Conservation (phyloP, 2,113 vertebrate genomes). For the Taurulus bubalis region DNA sequence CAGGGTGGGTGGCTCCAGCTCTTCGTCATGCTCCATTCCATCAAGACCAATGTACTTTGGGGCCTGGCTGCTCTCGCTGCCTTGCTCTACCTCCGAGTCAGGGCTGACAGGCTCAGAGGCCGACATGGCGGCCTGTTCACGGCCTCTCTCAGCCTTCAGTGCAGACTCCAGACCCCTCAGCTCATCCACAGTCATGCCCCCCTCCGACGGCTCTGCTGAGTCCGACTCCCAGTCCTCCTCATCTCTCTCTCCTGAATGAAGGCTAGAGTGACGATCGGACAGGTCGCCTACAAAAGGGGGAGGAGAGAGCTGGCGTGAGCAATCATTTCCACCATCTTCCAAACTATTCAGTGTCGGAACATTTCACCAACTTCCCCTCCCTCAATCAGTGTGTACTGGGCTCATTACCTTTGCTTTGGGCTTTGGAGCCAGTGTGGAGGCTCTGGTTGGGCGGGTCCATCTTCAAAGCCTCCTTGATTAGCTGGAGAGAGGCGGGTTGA, state of each 20-base stretch:
- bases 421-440: constrained; percentile 57
- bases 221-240: constrained; percentile 72
- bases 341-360: constrained; percentile 7
- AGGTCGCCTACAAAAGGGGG: constrained; percentile 64
- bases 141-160: constrained; percentile 78
- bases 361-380: constrained; percentile 19
- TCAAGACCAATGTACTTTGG: constrained; percentile 86
- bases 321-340: constrained; percentile 25
- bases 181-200: constrained; percentile 78
- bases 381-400: constrained; percentile 18
- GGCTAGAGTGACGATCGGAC: constrained; percentile 47
- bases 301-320: background rate
- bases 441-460: constrained; percentile 76
- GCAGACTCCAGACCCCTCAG: constrained; percentile 81
- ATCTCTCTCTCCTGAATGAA: constrained; percentile 53
- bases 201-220: constrained; percentile 69
- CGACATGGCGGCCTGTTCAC: constrained; percentile 69
- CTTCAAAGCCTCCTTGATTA: constrained; percentile 85
- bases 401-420: constrained; percentile 74
- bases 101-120: constrained; percentile 49
- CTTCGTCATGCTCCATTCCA: constrained; percentile 82
- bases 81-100: constrained; percentile 4
- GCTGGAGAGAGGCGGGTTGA: constrained; percentile 80
- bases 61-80: constrained; percentile 43
- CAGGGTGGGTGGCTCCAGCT: constrained; percentile 69